Conservation (phyloP, 2,797 vertebrate genomes). For the Gobionotothen gibberifrons region DNA sequence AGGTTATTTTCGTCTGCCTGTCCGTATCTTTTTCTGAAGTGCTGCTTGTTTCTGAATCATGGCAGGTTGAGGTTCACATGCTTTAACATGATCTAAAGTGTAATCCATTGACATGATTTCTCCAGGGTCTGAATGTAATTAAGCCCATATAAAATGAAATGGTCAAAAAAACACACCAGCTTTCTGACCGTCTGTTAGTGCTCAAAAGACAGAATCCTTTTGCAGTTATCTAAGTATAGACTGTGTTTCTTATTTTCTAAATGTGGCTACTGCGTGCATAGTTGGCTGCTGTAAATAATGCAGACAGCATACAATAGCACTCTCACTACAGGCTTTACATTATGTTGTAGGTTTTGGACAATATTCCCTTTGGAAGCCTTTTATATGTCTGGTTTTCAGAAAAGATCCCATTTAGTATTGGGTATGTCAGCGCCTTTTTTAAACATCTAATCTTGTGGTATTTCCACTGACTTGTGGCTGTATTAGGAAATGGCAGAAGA, state of each 20-base stretch:
- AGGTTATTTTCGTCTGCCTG: constrained; percentile 33
- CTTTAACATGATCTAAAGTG: constrained; percentile 18
- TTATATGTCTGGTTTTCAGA: background rate
- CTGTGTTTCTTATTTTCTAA: constrained; percentile 1
- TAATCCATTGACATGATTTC: constrained; percentile 39
- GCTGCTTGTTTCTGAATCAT: constrained; percentile 33
- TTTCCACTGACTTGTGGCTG: constrained; percentile 1
- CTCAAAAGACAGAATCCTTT: no score
- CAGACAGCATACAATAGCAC: constrained; percentile 11
- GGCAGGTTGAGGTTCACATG: constrained; percentile 26
- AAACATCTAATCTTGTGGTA: background rate
- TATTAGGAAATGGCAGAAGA: background rate
- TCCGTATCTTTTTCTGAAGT: constrained; percentile 39
- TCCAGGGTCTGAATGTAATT: background rate
- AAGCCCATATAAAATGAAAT: constrained; percentile 3
- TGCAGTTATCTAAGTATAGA: background rate
- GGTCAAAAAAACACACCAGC: background rate
- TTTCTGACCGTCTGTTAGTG: background rate
- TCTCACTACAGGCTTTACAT: background rate
- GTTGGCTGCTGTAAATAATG: constrained; percentile 9
- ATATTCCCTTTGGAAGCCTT: constrained; percentile 5
- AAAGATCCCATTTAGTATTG: background rate
- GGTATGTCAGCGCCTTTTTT: background rate
- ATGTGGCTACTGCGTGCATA: background rate
- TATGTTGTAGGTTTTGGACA: constrained; percentile 1